Percentiles rank a stretch among this genome's conserved stretches.
phyloP scores from a whole-genome alignment of 2,797 vertebrate genomes.

The Falco novaeseelandiae region DNA sequence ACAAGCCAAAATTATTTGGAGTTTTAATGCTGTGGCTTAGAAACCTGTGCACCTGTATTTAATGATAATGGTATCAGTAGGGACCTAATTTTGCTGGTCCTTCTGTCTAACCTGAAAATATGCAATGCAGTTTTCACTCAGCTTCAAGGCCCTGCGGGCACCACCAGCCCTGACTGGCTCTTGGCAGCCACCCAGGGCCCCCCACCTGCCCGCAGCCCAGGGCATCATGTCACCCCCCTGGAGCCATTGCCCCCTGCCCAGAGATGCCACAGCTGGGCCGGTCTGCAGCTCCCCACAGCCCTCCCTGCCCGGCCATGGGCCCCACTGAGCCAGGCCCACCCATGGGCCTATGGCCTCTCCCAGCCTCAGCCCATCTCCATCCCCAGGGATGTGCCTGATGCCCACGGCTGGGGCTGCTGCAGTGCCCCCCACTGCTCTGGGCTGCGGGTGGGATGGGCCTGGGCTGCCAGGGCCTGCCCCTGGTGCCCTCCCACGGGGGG shows the following conservation, averaged over 20 bases:
- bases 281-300: neutral
- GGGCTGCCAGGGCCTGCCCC: neutral
- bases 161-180: neutral
- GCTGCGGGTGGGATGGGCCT: neutral
- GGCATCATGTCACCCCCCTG: rapidly evolving
- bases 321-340: neutral
- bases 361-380: rapidly evolving
- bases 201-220: neutral
- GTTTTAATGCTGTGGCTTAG: neutral
- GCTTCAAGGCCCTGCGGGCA: too few species aligned
- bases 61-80: neutral
- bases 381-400: neutral
- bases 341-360: rapidly evolving
- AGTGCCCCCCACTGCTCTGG: rapidly evolving
- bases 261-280: rapidly evolving
- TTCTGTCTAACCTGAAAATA: neutral
- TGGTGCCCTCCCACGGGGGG: rapidly evolving
- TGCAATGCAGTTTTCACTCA: neutral
- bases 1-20: neutral
- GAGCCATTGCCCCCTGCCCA: neutral
- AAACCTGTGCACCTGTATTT: neutral
- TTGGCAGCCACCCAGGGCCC: neutral
- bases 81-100: neutral
- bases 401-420: neutral
- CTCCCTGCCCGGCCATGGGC: neutral